Evolutionary conservation across 2,888 invertebrate species (phyloP), one percentile per base, ranked within the genome.

Genomic region (Eumerus sabulonum): DNA sequence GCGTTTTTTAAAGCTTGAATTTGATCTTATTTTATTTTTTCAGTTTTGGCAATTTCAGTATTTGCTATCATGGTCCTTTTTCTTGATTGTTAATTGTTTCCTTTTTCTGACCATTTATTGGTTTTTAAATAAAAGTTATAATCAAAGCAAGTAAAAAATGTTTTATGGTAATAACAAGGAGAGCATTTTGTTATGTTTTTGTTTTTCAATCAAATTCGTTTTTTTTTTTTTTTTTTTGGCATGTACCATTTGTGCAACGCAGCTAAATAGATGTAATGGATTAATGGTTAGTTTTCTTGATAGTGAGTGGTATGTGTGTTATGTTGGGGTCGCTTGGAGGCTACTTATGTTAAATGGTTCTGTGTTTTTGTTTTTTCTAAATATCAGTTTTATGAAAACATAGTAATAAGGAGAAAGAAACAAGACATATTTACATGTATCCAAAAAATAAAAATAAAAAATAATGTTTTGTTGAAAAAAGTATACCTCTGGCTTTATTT

Each of bases 351-450:
- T 27, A 7, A 7, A 7, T 27, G 2, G 2, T 27, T 27, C 7
- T 27, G 27, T 27, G n/a, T 27, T 27, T 27, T 27, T 7, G 27
- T 27, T 27, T 44, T 57, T 27, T 53, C n/a, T n/a, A 3, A 36
- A n/a, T 27, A 36, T 50, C 2, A 57, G 40, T 53, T 77, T 72
- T 35, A 27, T 27, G 72, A 60, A 60, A 70, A 48, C 17, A 59
- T 64, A 48, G 77, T 77, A 77, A 77, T 77, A 77, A 77, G 72
- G 77, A 77, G 77, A 77, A 73, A 72, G 48, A 72, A 77, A 67
- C 59, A 48, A 76, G 57, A 45, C n/a, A 12, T 16, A 68, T 50
- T 57, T 18, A 18, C 11, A 50, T 7, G 2, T 2, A 27, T 7
- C 7, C 7, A 50, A 5, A 50, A 50, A 53, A n/a, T 35, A 17